Conservation (phyloP, 2,113 vertebrate genomes). For the Thymallus thymallus region DNA sequence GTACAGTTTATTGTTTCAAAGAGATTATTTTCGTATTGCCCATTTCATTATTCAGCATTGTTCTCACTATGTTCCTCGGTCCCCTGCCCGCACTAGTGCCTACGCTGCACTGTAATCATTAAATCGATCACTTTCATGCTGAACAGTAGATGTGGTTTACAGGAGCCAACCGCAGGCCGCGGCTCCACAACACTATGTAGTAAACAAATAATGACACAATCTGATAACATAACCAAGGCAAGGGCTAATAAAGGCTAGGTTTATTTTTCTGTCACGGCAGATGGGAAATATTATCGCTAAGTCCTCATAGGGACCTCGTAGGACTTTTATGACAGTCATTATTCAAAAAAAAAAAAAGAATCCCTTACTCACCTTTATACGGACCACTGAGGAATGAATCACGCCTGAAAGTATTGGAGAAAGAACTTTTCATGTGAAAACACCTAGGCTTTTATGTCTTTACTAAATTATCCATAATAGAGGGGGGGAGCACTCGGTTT, state of each 20-base stretch:
- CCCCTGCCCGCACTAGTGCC: not conserved
- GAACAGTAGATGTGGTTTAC: slow-evolving; percentile 17
- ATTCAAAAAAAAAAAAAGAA: no score
- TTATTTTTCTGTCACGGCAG: slow-evolving; percentile 45
- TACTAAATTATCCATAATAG: slow-evolving; percentile 79
- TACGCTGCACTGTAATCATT: not conserved
- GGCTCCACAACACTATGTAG: slow-evolving; percentile 11
- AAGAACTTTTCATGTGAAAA: slow-evolving; percentile 81
- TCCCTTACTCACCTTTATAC: slow-evolving; percentile 54
- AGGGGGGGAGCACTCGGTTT: slow-evolving; percentile 58
- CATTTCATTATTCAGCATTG: not conserved
- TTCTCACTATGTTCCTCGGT: not conserved
- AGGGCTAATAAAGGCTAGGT: slow-evolving; percentile 44
- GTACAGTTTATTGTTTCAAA: no score
- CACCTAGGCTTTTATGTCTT: slow-evolving; percentile 76
- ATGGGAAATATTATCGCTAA: slow-evolving; percentile 51
- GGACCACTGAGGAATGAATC: slow-evolving; percentile 68
- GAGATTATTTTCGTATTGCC: not conserved
- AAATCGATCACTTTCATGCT: slow-evolving; percentile 5
- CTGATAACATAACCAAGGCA: slow-evolving; percentile 37
- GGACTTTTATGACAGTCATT: slow-evolving; percentile 66
- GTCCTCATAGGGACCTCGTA: slow-evolving; percentile 62
- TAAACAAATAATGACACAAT: slow-evolving; percentile 46
- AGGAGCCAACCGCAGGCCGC: slow-evolving; percentile 14
- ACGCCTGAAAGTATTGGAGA: slow-evolving; percentile 64